Evolutionary conservation across 2,888 invertebrate species (phyloP).

Genomic region (Octonoba sinensis): DNA sequence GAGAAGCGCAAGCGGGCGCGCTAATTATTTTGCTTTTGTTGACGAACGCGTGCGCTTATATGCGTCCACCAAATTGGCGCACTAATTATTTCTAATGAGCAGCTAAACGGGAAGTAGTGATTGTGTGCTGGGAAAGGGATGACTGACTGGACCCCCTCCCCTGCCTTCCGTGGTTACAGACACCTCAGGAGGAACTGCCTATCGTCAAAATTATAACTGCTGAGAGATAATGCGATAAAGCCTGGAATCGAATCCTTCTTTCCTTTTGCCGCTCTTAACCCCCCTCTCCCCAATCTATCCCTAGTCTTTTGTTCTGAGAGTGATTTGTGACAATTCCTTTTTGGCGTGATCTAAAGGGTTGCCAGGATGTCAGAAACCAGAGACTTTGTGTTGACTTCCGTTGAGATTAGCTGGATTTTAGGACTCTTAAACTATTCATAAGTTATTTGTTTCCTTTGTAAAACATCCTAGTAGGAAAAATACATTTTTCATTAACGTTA

Average conservation of each 20-base stretch:
- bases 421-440: no score
- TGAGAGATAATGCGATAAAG: constrained; percentile 31
- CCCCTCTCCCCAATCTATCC: no score
- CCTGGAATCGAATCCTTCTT: constrained; percentile 4
- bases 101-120: constrained; percentile 54
- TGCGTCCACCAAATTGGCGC: constrained; percentile 44
- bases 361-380: no score
- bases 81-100: constrained; percentile 64
- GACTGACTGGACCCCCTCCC: constrained; percentile 40
- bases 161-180: constrained; percentile 22
- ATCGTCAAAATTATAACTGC: constrained; percentile 1
- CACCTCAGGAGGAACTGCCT: constrained; percentile 8
- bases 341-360: not conserved
- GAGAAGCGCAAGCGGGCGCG: constrained; percentile 26
- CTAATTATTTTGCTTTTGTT: constrained; percentile 59
- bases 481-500: no score
- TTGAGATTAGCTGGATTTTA: no score
- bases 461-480: no score
- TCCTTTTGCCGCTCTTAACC: not conserved
- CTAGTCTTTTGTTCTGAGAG: constrained; percentile 20
- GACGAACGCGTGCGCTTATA: constrained; percentile 10
- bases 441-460: no score
- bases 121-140: constrained; percentile 47
- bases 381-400: no score
- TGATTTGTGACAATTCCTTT: constrained; percentile 34